Evolutionary conservation across 2,797 vertebrate species (phyloP).

Genomic region (Telmatherina bonti): DNA sequence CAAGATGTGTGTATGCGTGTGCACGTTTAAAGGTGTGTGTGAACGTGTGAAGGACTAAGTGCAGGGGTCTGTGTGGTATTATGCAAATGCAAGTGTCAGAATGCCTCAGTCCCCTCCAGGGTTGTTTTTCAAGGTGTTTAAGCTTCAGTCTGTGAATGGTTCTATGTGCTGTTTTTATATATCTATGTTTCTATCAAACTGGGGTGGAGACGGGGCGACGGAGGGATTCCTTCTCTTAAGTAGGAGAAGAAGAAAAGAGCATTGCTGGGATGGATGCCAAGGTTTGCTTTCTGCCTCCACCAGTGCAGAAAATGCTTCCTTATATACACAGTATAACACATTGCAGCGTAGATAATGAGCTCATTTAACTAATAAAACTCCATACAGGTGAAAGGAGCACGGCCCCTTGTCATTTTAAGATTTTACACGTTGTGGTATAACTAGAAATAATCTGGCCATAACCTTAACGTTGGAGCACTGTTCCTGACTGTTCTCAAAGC

Average conservation of each 20-base stretch:
- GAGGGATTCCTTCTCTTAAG: conserved; percentile 72
- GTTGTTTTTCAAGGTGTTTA: conserved; percentile 17
- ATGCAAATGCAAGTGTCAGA: conserved; percentile 12
- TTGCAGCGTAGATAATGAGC: conserved; percentile 10
- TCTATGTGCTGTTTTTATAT: conserved; percentile 5
- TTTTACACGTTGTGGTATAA: too few species aligned
- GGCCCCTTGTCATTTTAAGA: too few species aligned
- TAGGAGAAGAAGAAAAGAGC: conserved; percentile 51
- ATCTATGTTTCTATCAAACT: conserved; percentile 46
- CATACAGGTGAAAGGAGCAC: neutral
- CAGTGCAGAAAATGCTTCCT: neutral
- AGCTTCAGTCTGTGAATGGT: conserved; percentile 12
- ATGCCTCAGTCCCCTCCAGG: conserved; percentile 1
- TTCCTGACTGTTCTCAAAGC: too few species aligned
- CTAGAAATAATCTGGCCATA: too few species aligned
- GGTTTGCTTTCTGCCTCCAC: conserved; percentile 44
- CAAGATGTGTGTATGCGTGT: conserved; percentile 7
- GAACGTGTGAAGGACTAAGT: conserved; percentile 24
- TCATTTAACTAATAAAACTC: neutral
- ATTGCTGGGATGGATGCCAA: conserved; percentile 43
- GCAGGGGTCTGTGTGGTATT: conserved; percentile 4
- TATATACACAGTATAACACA: neutral
- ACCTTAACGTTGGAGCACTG: too few species aligned
- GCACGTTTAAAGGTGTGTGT: neutral
- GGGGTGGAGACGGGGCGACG: conserved; percentile 27